Conservation (phyloP, 1,140 invertebrate genomes). For the Gryon sp. region DNA sequence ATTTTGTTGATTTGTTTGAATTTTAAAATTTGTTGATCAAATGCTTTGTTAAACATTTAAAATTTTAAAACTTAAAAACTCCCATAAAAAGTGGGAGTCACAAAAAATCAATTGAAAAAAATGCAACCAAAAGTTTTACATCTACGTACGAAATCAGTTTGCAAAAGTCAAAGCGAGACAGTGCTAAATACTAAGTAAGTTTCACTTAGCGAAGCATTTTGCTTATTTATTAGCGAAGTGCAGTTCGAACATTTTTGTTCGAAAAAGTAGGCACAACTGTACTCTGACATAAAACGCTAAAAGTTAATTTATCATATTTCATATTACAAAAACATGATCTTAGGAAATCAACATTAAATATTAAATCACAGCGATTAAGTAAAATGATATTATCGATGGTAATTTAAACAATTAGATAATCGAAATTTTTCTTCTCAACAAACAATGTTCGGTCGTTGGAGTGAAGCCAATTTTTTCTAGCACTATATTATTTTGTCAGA, state of each 20-base stretch:
- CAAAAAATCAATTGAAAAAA: slow-evolving; percentile 18
- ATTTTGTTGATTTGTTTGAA: too few relatives aligned
- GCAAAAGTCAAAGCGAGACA: slow-evolving; percentile 44
- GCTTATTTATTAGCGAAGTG: slow-evolving; percentile 55
- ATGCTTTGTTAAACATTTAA: too few relatives aligned
- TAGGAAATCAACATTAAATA: not conserved
- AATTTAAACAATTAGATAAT: not conserved
- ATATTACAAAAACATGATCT: too few relatives aligned
- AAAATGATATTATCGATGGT: too few relatives aligned
- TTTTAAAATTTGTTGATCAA: too few relatives aligned
- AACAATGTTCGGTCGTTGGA: not conserved
- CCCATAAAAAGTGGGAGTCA: not conserved
- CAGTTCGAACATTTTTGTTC: slow-evolving; percentile 30
- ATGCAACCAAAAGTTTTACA: slow-evolving; percentile 22
- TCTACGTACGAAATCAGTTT: slow-evolving; percentile 59
- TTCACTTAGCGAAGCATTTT: slow-evolving; percentile 56
- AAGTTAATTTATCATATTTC: too few relatives aligned
- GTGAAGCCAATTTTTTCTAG: not conserved
- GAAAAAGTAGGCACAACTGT: not conserved
- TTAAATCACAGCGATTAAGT: too few relatives aligned
- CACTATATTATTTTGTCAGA: not conserved
- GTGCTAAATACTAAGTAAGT: slow-evolving; percentile 58
- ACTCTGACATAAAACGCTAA: not conserved
- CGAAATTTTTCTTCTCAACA: not conserved
- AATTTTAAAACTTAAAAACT: not conserved